These are phyloP conservation scores for Cordilura impudica DNA, from an alignment of 2,888 invertebrate genomes.

Conservation along the genomic window DNA sequence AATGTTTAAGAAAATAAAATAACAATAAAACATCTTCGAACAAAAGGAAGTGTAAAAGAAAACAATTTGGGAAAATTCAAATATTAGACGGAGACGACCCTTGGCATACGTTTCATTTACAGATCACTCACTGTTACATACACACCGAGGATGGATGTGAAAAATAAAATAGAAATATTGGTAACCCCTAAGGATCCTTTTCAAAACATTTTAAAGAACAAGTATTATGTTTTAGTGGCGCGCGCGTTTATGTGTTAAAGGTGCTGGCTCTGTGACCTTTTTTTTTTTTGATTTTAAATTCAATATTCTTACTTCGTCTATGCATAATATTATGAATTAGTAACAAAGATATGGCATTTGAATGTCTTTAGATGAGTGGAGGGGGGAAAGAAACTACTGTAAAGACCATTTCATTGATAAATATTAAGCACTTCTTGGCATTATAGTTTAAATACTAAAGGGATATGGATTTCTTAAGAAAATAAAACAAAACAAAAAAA, in stretches of 20 bases:
- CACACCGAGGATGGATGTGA: constrained; percentile 16
- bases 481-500: constrained; percentile 1
- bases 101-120: constrained; percentile 31
- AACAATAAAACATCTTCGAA: constrained; percentile 6
- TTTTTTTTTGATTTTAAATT: neutral
- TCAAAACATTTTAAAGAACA: neutral
- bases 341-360: constrained; percentile 49
- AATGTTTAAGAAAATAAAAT: constrained; percentile 6
- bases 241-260: constrained; percentile 61
- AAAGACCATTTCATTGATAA: constrained; percentile 31
- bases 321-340: constrained; percentile 30
- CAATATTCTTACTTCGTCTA: neutral
- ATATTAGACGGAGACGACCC: constrained; percentile 31
- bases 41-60: constrained; percentile 60
- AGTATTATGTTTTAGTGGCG: constrained; percentile 52
- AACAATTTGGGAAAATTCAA: constrained; percentile 44
- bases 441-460: constrained; percentile 54
- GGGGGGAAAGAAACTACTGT: neutral
- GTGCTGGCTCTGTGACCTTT: constrained; percentile 55
- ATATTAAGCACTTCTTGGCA: constrained; percentile 14
- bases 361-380: constrained; percentile 15
- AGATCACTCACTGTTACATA: neutral
- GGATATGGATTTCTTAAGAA: constrained; percentile 55
- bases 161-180: no score
- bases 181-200: constrained; percentile 46